Percentiles rank a stretch among this genome's conserved stretches.
phyloP scores from a whole-genome alignment of 2,113 vertebrate genomes.

The Marcusenius ussheri region DNA sequence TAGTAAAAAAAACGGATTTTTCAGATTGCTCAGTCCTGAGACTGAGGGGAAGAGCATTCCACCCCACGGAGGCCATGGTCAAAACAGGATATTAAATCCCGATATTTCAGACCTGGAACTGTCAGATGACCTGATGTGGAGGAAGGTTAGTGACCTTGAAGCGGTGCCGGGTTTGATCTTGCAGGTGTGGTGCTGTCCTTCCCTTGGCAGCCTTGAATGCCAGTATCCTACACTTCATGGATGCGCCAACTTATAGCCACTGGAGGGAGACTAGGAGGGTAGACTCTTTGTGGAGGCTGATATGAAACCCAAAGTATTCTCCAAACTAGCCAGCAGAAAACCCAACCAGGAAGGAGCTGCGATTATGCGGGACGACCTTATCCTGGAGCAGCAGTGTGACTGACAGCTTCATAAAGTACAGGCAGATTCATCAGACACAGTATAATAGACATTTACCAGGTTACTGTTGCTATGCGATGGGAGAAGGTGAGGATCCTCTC shows the following conservation, averaged over 20 bases:
- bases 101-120: background rate
- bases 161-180: background rate
- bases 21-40: background rate
- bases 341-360: background rate
- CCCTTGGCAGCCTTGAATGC: background rate
- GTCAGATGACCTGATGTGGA: background rate
- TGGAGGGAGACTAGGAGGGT: background rate
- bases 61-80: background rate
- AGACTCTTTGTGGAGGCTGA: background rate
- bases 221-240: background rate
- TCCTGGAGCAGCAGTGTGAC: background rate
- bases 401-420: background rate
- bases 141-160: background rate
- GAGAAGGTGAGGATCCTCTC: background rate
- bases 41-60: background rate
- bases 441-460: background rate
- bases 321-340: background rate
- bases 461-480: background rate
- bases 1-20: background rate
- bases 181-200: background rate
- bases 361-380: background rate
- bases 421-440: background rate
- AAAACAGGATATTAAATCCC: background rate
- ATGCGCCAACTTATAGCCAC: background rate
- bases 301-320: background rate